phyloP scores from a whole-genome alignment of 2,797 vertebrate species.

The Acanthurus leucopareius region DNA sequence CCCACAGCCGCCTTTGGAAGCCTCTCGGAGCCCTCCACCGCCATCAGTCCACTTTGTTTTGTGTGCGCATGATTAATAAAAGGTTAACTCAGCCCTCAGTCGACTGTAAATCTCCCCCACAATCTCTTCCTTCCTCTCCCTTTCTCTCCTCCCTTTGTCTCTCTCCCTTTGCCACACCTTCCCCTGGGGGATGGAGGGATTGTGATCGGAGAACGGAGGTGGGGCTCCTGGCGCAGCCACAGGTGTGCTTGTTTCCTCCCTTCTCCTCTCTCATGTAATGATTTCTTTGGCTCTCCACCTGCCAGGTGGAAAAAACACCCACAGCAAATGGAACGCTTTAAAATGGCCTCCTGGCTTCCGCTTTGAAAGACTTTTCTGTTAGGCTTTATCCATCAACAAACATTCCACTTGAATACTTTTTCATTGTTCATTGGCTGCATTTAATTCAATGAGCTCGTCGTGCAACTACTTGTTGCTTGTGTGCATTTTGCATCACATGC shows the following conservation, averaged over 20 bases:
- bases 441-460: slow-evolving; percentile 24
- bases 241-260: slow-evolving; percentile 81
- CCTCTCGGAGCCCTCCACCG: slow-evolving; percentile 47
- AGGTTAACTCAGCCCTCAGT: slow-evolving; percentile 75
- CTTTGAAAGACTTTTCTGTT: slow-evolving; percentile 46
- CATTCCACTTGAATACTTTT: slow-evolving; percentile 46
- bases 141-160: slow-evolving; percentile 81
- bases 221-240: slow-evolving; percentile 74
- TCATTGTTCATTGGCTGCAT: slow-evolving; percentile 32
- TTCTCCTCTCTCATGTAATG: slow-evolving; percentile 74
- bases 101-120: slow-evolving; percentile 77
- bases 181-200: slow-evolving; percentile 77
- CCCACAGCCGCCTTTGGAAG: slow-evolving; percentile 59
- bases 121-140: slow-evolving; percentile 83
- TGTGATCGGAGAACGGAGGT: slow-evolving; percentile 78
- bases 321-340: slow-evolving; percentile 63
- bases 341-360: slow-evolving; percentile 60
- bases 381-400: slow-evolving; percentile 57
- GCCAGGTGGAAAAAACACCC: slow-evolving; percentile 78
- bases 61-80: slow-evolving; percentile 77
- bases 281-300: slow-evolving; percentile 79
- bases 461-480: slow-evolving; percentile 48
- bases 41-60: slow-evolving; percentile 69
- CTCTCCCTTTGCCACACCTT: slow-evolving; percentile 79
- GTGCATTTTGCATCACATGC: slow-evolving; percentile 69